These are phyloP conservation scores for Chloromyia formosa DNA, from an alignment of 2,888 invertebrate genomes.

Conservation along the genomic window DNA sequence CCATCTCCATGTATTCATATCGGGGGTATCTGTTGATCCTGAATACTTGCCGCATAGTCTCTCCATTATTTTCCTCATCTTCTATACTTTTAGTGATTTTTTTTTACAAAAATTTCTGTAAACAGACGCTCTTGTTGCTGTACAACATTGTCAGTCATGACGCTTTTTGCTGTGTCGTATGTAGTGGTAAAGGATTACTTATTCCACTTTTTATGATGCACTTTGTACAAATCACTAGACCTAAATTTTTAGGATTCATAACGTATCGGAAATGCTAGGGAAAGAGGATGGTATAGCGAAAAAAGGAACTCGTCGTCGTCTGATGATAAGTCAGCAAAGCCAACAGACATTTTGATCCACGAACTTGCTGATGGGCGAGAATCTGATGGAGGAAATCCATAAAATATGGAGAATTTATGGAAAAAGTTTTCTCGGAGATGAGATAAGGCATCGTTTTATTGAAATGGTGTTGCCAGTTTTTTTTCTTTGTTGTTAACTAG, in stretches of 20 bases:
- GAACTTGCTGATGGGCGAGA: neutral
- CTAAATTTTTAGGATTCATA: conserved; percentile 40
- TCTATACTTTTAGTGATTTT: neutral
- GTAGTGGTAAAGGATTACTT: conserved; percentile 25
- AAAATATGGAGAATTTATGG: conserved; percentile 33
- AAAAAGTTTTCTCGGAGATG: conserved; percentile 10
- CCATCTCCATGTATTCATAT: too few species aligned
- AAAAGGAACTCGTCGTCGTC: neutral
- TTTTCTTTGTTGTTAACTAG: too few species aligned
- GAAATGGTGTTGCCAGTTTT: conserved; percentile 8
- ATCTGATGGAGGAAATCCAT: conserved; percentile 17
- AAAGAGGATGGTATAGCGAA: neutral
- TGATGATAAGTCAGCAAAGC: conserved; percentile 7
- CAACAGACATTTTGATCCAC: neutral
- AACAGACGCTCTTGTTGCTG: neutral
- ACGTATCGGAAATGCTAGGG: neutral
- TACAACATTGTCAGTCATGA: neutral
- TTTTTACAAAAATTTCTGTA: neutral
- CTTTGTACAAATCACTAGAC: conserved; percentile 39
- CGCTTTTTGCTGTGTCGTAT: conserved; percentile 21
- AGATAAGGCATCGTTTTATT: conserved; percentile 11
- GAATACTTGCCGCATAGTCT: too few species aligned
- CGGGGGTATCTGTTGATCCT: too few species aligned
- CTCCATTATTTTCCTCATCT: too few species aligned
- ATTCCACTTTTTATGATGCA: conserved; percentile 39